Evolutionary conservation across 37 sponge, comb jelly and placozoan species (phyloP).

Genomic region (Chondrilla cf. caribensis): DNA sequence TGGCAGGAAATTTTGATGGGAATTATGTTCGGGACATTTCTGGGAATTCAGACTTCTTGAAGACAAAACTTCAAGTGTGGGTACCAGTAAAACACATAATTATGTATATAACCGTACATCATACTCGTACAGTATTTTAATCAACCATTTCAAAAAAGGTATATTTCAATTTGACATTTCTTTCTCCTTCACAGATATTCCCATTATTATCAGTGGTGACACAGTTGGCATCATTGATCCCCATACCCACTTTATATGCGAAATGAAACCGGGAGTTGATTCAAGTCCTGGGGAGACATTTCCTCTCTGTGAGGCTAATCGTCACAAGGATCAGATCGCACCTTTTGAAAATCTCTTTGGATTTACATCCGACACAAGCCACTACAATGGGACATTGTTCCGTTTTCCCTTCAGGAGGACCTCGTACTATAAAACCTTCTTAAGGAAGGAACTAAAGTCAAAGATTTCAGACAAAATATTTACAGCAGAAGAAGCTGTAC

Average conservation of each 20-base stretch:
- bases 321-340: constrained; percentile 54
- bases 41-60: too few species aligned
- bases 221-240: constrained; percentile 57
- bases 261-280: neutral
- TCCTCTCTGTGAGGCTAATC: neutral
- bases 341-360: constrained; percentile 71
- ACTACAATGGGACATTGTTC: constrained; percentile 74
- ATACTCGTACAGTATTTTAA: too few species aligned
- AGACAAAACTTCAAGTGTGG: too few species aligned
- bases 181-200: constrained; percentile 42
- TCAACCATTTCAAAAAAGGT: too few species aligned
- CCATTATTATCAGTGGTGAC: constrained; percentile 50
- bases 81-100: too few species aligned
- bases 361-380: constrained; percentile 29
- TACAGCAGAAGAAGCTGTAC: constrained; percentile 2
- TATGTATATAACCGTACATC: too few species aligned
- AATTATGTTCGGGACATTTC: too few species aligned
- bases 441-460: neutral
- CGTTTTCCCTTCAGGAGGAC: constrained; percentile 61
- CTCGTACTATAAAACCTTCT: neutral
- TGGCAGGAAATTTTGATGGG: too few species aligned
- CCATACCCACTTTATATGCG: constrained; percentile 5
- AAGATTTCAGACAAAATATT: constrained; percentile 36
- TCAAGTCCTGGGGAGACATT: neutral
- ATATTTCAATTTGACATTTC: too few species aligned